Percentiles rank a stretch among this genome's conserved stretches.
Evolutionary conservation across 2,113 vertebrate species (phyloP).

Genomic region (Campylomormyrus tamandua): DNA sequence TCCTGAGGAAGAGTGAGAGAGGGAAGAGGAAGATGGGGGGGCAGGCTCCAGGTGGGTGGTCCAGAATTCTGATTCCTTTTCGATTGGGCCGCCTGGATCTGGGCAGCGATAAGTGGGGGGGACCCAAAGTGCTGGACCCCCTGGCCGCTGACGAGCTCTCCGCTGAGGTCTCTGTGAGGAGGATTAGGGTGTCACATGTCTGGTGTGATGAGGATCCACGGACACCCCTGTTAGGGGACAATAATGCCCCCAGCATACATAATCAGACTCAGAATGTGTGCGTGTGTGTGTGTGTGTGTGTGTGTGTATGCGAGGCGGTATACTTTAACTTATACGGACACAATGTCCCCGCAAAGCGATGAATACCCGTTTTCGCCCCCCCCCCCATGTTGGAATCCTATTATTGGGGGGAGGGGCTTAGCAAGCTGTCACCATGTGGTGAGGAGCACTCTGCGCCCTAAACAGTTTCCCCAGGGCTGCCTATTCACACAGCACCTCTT

Average conservation of each 20-base stretch:
- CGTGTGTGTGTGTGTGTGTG: constrained; percentile 28
- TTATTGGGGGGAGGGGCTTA: background rate
- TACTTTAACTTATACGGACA: no score
- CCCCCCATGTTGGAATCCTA: background rate
- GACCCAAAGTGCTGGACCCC: background rate
- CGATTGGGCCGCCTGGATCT: background rate
- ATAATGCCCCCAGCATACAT: background rate
- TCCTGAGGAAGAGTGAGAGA: background rate
- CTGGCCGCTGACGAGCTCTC: background rate
- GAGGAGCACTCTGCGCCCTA: background rate
- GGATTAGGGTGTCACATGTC: background rate
- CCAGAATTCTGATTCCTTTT: background rate
- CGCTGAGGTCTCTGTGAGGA: background rate
- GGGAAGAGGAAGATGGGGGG: constrained; percentile 9
- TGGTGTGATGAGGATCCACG: background rate
- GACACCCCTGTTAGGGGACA: background rate
- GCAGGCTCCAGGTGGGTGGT: constrained; percentile 28
- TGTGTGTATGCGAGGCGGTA: no score
- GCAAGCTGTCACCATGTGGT: background rate
- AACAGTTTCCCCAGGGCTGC: background rate
- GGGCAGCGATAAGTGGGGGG: constrained; percentile 22
- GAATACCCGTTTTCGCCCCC: background rate
- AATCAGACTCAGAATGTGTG: constrained; percentile 17
- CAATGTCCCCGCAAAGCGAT: no score
- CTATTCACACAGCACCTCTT: background rate